These are phyloP conservation scores for Isaurus tuberculatus DNA, from an alignment of 92 coral and sea anemone species.

Conservation along the genomic window DNA sequence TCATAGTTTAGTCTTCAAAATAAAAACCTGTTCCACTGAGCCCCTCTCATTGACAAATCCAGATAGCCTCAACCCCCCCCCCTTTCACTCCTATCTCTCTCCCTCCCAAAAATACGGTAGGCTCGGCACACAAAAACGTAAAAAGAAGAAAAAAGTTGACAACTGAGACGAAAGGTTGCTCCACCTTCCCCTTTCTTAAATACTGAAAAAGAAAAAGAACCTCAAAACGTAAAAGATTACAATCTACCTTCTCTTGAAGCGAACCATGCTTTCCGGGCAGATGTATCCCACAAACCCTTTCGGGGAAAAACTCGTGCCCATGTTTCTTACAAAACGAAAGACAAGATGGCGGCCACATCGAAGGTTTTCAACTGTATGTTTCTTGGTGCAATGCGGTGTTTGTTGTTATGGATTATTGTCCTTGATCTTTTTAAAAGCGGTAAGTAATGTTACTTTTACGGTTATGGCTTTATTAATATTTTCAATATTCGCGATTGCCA, in stretches of 20 bases:
- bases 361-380: background rate
- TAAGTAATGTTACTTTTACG: constrained; percentile 11
- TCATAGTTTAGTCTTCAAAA: too few species aligned
- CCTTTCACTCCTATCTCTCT: background rate
- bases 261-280: background rate
- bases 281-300: background rate
- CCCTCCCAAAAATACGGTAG: background rate
- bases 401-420: constrained; percentile 11
- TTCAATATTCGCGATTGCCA: too few species aligned
- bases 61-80: background rate
- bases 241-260: constrained; percentile 20
- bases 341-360: background rate
- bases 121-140: background rate
- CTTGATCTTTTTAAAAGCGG: background rate
- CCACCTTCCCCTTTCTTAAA: too few species aligned
- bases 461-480: too few species aligned
- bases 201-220: too few species aligned
- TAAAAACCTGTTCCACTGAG: background rate
- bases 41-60: background rate
- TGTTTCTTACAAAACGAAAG: background rate
- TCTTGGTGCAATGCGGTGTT: background rate
- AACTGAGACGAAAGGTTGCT: too few species aligned
- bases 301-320: constrained; percentile 19
- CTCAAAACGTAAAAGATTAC: background rate
- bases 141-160: too few species aligned